A percentile compares a stretch with the other conserved stretches of the same genome.
phyloP scores from a whole-genome alignment of 1,140 invertebrate genomes.

The Dermatophagoides farinae region DNA sequence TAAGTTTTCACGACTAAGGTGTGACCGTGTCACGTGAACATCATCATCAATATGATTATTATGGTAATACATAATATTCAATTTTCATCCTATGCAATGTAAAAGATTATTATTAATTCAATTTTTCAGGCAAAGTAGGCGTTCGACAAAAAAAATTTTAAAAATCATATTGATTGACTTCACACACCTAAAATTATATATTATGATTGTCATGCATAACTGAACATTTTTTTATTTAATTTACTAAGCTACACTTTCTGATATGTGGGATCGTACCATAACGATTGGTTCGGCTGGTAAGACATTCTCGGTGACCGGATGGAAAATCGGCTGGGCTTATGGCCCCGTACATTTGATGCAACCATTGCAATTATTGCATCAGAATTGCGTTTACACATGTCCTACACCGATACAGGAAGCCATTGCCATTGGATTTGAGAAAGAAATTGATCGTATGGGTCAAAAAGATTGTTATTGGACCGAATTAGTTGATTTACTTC shows the following conservation, averaged over 20 bases:
- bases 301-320: slow-evolving; percentile 90
- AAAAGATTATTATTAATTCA: too few relatives aligned
- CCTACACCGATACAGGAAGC: slow-evolving; percentile 74
- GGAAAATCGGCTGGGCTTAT: slow-evolving; percentile 93
- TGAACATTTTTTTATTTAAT: slow-evolving; percentile 1
- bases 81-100: too few relatives aligned
- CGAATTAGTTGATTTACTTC: slow-evolving; percentile 49
- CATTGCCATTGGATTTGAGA: slow-evolving; percentile 66
- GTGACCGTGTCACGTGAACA: not conserved
- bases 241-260: slow-evolving; percentile 59
- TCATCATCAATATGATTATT: too few relatives aligned
- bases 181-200: too few relatives aligned
- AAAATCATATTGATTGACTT: too few relatives aligned
- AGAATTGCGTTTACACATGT: slow-evolving; percentile 80
- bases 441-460: slow-evolving; percentile 48
- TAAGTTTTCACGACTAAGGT: slow-evolving; percentile 25
- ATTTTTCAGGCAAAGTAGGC: too few relatives aligned
- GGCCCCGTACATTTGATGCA: slow-evolving; percentile 54
- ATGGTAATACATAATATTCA: too few relatives aligned
- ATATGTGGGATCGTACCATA: slow-evolving; percentile 93
- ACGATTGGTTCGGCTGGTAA: slow-evolving; percentile 94
- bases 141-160: too few relatives aligned
- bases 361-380: slow-evolving; percentile 69
- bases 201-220: not conserved
- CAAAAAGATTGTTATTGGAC: slow-evolving; percentile 65